Evolutionary conservation across 2,797 vertebrate genomes (phyloP), one percentile per base, ranked within the genome.

Genomic region (Muscicapa striata): DNA sequence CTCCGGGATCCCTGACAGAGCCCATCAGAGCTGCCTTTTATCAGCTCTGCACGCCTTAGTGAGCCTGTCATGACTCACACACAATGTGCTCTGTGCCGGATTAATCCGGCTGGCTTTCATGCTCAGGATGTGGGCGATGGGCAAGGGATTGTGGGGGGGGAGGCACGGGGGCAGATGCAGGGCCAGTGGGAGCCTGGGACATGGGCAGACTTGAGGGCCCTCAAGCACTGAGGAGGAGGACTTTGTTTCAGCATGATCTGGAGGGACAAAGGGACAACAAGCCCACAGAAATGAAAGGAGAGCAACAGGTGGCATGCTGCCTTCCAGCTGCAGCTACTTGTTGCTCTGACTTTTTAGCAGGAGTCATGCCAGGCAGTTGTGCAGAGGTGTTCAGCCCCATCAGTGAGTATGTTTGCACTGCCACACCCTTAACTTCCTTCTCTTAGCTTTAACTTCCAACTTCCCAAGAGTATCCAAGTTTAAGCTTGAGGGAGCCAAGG

Each of bases 1-100:
- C 95, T 95, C 94, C 8, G 13, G 77, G 95, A 84, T 97, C 96
- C 95, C 94, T 96, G 96, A 97, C 96, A 96, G 95, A 97, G 97
- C 98, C 97, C 98, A 98, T 98, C 97, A 96, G 98, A 98, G 98
- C 97, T 98, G 97, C 98, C 98, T 98, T 98, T 98, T 98, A 98
- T 98, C 98, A 98, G 97, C 94, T 82, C 98, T 98, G 98, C 98
- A 98, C 95, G 98, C 98, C 98, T 97, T 98, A 98, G 98, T 98
- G 98, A 98, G 96, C 98, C 98, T 98, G 98, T 98, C 98, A 98
- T 97, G 98, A 97, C 98, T 96, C 64, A 85, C 96, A 98, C 98
- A 98, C 98, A 98, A 98, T 98, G 97, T 97, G 98, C 97, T 98
- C 98, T 98, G 98, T 97, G 97, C 98, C 41, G 61, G 96, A 94